Conservation (phyloP, 2,888 invertebrate genomes). For the Ischnura elegans region DNA sequence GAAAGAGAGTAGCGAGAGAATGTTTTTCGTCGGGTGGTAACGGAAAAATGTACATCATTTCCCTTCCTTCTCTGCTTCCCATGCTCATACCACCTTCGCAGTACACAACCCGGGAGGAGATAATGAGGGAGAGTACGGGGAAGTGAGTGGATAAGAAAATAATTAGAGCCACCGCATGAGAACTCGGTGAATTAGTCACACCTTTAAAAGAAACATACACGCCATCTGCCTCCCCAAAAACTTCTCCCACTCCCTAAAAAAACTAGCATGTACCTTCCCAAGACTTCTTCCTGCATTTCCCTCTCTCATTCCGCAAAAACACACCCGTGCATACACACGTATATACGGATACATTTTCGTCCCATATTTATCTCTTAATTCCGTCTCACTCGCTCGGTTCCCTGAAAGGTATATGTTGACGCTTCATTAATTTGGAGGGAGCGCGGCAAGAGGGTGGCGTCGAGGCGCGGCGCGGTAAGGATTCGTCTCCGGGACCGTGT, state of each 20-base stretch:
- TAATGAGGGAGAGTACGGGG: background rate
- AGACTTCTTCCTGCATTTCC: background rate
- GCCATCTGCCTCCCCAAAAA: background rate
- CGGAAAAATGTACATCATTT: background rate
- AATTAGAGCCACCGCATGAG: slow-evolving; percentile 64
- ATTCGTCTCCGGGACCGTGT: background rate
- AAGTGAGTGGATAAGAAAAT: slow-evolving; percentile 13
- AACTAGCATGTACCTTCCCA: too few species aligned
- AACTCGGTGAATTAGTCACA: slow-evolving; percentile 53
- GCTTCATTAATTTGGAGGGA: slow-evolving; percentile 58
- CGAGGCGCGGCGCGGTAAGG: background rate
- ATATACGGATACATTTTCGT: background rate
- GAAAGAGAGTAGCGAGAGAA: slow-evolving; percentile 21
- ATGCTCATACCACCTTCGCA: background rate
- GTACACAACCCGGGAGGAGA: background rate
- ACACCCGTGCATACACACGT: too few species aligned
- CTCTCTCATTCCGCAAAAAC: background rate
- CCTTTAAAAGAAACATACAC: slow-evolving; percentile 44
- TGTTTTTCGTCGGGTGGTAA: slow-evolving; percentile 30
- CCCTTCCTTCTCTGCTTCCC: background rate
- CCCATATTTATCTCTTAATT: background rate
- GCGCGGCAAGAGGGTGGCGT: background rate
- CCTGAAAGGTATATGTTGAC: slow-evolving; percentile 57
- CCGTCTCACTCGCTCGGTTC: background rate
- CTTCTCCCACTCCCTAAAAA: too few species aligned